Conservation (phyloP, 2,113 vertebrate species). For the Vulpes ferrilata region DNA sequence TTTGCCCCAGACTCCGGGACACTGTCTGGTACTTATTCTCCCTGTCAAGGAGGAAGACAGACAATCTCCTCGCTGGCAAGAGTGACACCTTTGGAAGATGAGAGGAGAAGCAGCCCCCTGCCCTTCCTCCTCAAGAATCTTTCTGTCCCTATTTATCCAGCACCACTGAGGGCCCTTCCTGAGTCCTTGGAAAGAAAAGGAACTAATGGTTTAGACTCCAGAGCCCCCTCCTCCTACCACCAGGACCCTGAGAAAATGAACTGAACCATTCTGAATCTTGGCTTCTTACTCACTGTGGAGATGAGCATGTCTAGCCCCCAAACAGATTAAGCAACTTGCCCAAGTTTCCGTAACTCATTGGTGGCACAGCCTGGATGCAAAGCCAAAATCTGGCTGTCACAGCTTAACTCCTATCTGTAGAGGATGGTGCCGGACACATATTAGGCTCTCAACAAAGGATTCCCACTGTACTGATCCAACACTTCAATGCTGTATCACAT, state of each 20-base stretch:
- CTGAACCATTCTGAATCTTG: background rate
- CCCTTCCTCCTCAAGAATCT: background rate
- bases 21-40: background rate
- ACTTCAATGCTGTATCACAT: rapidly evolving
- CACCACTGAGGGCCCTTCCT: rapidly evolving
- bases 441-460: rapidly evolving
- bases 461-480: rapidly evolving
- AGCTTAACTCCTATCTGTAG: rapidly evolving
- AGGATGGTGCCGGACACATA: rapidly evolving
- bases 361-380: background rate
- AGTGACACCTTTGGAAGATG: background rate
- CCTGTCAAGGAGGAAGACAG: constrained; percentile 11
- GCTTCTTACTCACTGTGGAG: rapidly evolving
- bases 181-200: background rate
- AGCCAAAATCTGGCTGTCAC: background rate
- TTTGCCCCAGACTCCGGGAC: background rate
- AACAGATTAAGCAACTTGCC: background rate
- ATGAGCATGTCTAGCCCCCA: background rate
- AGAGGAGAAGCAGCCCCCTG: background rate
- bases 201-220: background rate
- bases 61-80: background rate
- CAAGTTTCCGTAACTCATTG: background rate
- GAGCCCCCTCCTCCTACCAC: background rate
- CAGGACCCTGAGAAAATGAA: background rate
- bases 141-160: background rate